Evolutionary conservation across 2,113 vertebrate species (phyloP), one percentile per base, ranked within the genome.

Genomic region (Dipodomys spectabilis): DNA sequence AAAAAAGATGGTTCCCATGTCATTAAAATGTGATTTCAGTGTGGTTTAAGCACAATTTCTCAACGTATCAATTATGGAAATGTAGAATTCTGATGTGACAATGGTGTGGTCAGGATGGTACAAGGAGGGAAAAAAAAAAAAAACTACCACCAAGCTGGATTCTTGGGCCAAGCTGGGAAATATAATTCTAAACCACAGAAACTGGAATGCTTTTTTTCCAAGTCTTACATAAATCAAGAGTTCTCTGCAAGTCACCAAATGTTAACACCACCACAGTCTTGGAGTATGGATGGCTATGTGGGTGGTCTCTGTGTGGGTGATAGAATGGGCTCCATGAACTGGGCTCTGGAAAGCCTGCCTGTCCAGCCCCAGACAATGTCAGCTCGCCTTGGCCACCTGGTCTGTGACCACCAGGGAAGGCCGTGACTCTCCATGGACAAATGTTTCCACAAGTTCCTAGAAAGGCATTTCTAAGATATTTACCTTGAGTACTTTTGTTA

Each of bases 11-110:
- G 77, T 39, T 72, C 68, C 73, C 22, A 0, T 19, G 84, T 89
- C 94, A 95, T 95, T 82, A 91, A 23, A 87, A 27, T 39, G 27
- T 10, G 62, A 96, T 95, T 96, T 94, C 91, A 90, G 67, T 86
- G 72, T 60, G 62, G 83, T 93, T 97, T 91, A 94, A 83, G 0
- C 74, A 90, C 94, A 79, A 90, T 25, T 95, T 94, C 86, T 15
- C 83, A 84, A 80, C 69, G 88, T 89, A 80, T 78, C 87, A 84
- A 96, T 74, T 90, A 93, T 35, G 79, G 78, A 69, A 94, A 93
- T 2, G 19, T 32, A 77, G 91, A 83, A 73, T 79, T 91, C 62
- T 27, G 7, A 85, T 0, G 28, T 79, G 90, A 93, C 82, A 90
- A 44, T 7, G 39, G 44, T 32, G 35, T 86, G 88, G 92, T 92